Base-by-base conservation (phyloP, 2,888 invertebrate species). In the Nomada goodeniana region DNA sequence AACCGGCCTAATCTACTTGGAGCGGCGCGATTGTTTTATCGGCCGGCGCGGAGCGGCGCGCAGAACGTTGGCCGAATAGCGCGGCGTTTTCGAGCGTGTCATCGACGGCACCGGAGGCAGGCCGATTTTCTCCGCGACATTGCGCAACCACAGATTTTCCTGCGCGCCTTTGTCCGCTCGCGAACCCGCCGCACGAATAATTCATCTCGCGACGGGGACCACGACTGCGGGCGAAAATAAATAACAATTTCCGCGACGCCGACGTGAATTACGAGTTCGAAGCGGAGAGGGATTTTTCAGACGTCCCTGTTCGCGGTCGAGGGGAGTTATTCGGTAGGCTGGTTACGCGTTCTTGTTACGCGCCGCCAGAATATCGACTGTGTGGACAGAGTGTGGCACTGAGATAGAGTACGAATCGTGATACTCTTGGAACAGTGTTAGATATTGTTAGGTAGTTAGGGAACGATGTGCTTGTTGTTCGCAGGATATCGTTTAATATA, bases 11-110 rank as follows among this genome's bases (percentile, higher is more conserved):
- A 80, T 83, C 83, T 63, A n/a, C 55, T 73, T 61, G 29, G 42
- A 18, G 11, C 65, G 13, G 61, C 74, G 68, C 78, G 83, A 84
- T 84, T 84, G 71, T 68, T 76, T 84, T 84, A 84, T 84, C 84
- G 42, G 53, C 69, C n/a, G 73, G 53, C 42, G 47, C 47, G 29
- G 52, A 13, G 11, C 75, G 20, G 55, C 73, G 65, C 76, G 82
- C 29, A 44, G 52, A 64, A 69, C 61, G 23, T 20, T 36, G 36
- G 36, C 36, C 36, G 42, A 44, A 18, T 20, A n/a, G 44, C 42
- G 47, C 29, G 47, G 15, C 72, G 72, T 63, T 67, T 81, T 73
- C 57, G 72, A 18, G 57, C 18, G 26, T 47, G 47, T 47, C 47
- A 47, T 47, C 47, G 47, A 3, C 2, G 47, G 11, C 47, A 11